Percentiles rank a stretch among this genome's conserved stretches.
Evolutionary conservation across 2,113 vertebrate genomes (phyloP).

Genomic region (Dissostichus mawsoni): DNA sequence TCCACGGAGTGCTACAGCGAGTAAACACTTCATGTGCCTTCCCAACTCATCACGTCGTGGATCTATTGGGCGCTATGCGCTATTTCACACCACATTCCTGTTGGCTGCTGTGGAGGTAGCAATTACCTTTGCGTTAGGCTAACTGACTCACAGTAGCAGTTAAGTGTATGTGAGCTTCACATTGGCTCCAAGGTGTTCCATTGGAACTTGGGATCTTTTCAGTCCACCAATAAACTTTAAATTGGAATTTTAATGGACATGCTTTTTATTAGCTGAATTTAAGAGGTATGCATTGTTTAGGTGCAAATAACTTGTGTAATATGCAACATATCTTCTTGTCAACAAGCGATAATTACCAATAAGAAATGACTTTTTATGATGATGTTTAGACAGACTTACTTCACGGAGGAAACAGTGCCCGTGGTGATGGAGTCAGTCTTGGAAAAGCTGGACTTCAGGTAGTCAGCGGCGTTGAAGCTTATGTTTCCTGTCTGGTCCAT

Average conservation of each 20-base stretch:
- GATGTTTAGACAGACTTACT: slow-evolving; percentile 87
- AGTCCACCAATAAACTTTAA: slow-evolving; percentile 60
- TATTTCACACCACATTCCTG: slow-evolving; percentile 81
- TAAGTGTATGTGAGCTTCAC: slow-evolving; percentile 76
- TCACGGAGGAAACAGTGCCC: slow-evolving; percentile 97
- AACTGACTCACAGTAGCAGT: slow-evolving; percentile 79
- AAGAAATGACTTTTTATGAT: neutral
- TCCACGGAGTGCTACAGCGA: slow-evolving; percentile 76
- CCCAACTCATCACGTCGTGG: slow-evolving; percentile 81
- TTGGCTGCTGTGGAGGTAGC: slow-evolving; percentile 78
- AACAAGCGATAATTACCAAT: slow-evolving; percentile 1
- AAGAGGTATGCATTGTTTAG: neutral
- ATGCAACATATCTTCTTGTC: slow-evolving; percentile 2
- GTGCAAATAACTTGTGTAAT: neutral
- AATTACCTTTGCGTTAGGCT: slow-evolving; percentile 82
- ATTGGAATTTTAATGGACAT: slow-evolving; percentile 46
- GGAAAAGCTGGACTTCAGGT: slow-evolving; percentile 97
- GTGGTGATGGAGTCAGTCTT: slow-evolving; percentile 99
- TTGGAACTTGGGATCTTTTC: slow-evolving; percentile 56
- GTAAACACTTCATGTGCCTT: slow-evolving; percentile 83
- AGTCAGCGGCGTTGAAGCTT: slow-evolving; percentile 92
- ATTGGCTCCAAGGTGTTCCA: slow-evolving; percentile 71
- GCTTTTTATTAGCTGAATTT: slow-evolving; percentile 32
- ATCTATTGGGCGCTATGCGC: slow-evolving; percentile 80
- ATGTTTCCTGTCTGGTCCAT: slow-evolving; percentile 90